Evolutionary conservation across 53 echinoderm and acorn worm genomes (phyloP).

Genomic region (Pentamera pediparva): DNA sequence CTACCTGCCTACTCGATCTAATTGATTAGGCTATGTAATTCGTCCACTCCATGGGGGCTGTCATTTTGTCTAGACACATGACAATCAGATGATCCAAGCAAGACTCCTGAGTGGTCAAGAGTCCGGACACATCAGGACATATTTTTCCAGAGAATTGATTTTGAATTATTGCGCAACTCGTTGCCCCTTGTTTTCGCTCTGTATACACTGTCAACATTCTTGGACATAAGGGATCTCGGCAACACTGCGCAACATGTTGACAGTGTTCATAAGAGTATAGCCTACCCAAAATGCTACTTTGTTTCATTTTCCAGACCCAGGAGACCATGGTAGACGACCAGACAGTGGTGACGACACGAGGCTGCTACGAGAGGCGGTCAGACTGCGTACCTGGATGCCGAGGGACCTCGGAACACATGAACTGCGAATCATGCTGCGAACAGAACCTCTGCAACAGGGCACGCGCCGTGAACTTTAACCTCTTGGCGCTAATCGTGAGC

Average conservation of each 20-base stretch:
- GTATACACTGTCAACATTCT: too few species aligned
- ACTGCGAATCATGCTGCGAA: constrained; percentile 25
- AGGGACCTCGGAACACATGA: not conserved
- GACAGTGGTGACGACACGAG: constrained; percentile 14
- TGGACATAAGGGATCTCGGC: too few species aligned
- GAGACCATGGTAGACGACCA: constrained; percentile 4
- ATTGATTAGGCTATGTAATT: too few species aligned
- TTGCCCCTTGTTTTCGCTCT: not conserved
- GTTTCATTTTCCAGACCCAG: not conserved
- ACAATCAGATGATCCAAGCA: too few species aligned
- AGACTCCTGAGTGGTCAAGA: too few species aligned
- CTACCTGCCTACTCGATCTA: too few species aligned
- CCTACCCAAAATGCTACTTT: too few species aligned
- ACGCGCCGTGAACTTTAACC: not conserved
- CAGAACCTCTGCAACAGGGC: constrained; percentile 31
- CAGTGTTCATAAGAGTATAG: too few species aligned
- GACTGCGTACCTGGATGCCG: constrained; percentile 23
- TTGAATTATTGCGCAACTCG: not conserved
- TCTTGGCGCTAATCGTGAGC: not conserved
- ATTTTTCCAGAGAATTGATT: not conserved
- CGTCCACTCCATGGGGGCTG: too few species aligned
- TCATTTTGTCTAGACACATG: too few species aligned
- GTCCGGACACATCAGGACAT: not conserved
- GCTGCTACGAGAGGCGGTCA: constrained; percentile 8
- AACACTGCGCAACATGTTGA: too few species aligned